A percentile compares a stretch with the other conserved stretches of the same genome.
Conservation (phyloP, 1,140 invertebrate genomes). For the Amyelois transitella region DNA sequence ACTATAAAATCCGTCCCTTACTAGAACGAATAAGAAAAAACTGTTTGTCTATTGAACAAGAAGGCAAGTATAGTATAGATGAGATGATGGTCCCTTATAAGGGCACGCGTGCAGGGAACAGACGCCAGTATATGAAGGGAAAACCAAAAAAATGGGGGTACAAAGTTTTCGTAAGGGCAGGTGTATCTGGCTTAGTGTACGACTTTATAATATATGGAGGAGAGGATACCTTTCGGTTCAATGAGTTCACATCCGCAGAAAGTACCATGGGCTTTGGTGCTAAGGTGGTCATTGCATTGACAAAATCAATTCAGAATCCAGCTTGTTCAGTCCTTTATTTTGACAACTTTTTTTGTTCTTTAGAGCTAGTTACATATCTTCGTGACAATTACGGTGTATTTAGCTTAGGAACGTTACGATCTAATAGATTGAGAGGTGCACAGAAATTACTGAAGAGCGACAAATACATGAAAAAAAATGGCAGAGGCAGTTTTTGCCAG, state of each 20-base stretch:
- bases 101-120: conserved; percentile 38
- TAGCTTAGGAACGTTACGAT: background rate
- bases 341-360: conserved; percentile 28
- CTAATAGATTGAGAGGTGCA: background rate
- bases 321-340: conserved; percentile 14
- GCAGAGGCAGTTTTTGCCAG: background rate
- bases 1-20: conserved; percentile 16
- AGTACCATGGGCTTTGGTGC: conserved; percentile 21
- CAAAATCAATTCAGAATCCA: conserved; percentile 20
- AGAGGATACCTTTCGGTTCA: conserved; percentile 24
- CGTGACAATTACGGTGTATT: background rate
- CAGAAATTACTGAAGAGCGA: background rate
- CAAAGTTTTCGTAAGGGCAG: conserved; percentile 50
- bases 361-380: background rate
- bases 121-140: conserved; percentile 32
- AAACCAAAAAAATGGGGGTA: conserved; percentile 45
- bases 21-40: conserved; percentile 23
- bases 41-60: conserved; percentile 21
- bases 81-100: conserved; percentile 64
- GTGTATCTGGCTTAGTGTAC: conserved; percentile 34
- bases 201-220: conserved; percentile 52
- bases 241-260: conserved; percentile 25
- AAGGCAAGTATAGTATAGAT: conserved; percentile 9
- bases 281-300: conserved; percentile 23
- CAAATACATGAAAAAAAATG: background rate